phyloP scores from a whole-genome alignment of 2,113 vertebrate species.

The Tachuris rubrigastra region DNA sequence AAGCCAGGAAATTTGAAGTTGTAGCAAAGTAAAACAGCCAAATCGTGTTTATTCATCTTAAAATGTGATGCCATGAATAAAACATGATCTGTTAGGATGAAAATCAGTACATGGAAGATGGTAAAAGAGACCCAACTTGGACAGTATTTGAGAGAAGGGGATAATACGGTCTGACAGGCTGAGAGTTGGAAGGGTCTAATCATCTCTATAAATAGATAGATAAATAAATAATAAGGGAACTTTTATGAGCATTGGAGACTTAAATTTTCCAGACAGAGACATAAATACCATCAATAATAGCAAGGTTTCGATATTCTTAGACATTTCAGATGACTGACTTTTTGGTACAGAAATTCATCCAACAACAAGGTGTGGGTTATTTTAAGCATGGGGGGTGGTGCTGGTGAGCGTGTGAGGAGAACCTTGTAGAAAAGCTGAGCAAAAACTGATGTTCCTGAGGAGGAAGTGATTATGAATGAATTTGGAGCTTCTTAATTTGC shows the following conservation, averaged over 20 bases:
- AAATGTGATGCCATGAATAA: constrained; percentile 43
- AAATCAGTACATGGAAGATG: neutral
- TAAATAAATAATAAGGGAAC: constrained; percentile 32
- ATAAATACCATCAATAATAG: constrained; percentile 38
- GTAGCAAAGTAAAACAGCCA: constrained; percentile 13
- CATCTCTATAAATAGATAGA: constrained; percentile 41
- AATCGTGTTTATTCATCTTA: constrained; percentile 25
- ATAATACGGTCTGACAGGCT: constrained; percentile 1
- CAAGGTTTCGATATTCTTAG: constrained; percentile 28
- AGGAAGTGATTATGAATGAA: constrained; percentile 3
- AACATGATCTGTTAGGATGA: neutral
- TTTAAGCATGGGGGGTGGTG: neutral
- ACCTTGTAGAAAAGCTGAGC: neutral
- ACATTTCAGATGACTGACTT: constrained; percentile 3
- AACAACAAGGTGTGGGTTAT: neutral
- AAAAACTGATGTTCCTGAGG: neutral
- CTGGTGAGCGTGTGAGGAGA: neutral
- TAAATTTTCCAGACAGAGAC: constrained; percentile 18
- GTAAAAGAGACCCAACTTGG: neutral
- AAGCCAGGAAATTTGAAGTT: constrained; percentile 5
- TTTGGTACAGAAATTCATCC: constrained; percentile 6
- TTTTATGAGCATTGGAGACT: neutral
- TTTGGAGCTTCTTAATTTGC: neutral
- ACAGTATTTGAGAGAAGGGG: neutral
- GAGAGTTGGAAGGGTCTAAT: constrained; percentile 29